Evolutionary conservation across 1,140 invertebrate genomes (phyloP).

Genomic region (Trichonephila clavata): DNA sequence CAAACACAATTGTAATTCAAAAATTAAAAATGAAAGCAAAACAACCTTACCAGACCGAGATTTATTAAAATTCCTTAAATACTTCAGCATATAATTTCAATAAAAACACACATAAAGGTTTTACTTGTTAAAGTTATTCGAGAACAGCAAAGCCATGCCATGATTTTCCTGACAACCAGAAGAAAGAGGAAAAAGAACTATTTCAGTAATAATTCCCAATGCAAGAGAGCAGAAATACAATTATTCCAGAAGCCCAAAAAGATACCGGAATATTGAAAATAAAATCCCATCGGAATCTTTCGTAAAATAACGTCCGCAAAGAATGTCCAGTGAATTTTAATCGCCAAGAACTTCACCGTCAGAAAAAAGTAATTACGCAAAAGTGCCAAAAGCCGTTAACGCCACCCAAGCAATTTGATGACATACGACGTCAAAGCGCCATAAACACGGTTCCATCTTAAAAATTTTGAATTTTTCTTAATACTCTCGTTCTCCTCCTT

Average conservation of each 20-base stretch:
- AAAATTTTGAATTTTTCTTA: background rate
- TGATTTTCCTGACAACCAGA: too few species aligned
- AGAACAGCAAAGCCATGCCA: too few species aligned
- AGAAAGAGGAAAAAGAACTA: too few species aligned
- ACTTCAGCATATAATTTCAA: too few species aligned
- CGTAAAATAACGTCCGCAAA: background rate
- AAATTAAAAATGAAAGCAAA: too few species aligned
- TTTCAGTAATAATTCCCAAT: too few species aligned
- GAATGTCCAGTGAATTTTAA: background rate
- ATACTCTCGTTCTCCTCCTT: background rate
- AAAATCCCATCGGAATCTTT: background rate
- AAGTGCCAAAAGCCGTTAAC: background rate
- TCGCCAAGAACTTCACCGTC: background rate
- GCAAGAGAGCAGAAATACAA: too few species aligned
- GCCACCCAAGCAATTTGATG: background rate
- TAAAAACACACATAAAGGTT: too few species aligned
- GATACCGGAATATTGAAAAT: background rate
- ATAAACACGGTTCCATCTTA: background rate
- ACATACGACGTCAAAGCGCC: conserved; percentile 1
- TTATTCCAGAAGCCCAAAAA: background rate
- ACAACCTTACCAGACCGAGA: too few species aligned
- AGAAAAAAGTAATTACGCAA: background rate
- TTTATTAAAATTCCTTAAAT: too few species aligned
- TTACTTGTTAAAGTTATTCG: too few species aligned
- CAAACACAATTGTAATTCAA: too few species aligned